Evolutionary conservation across 2,888 invertebrate species (phyloP).

Genomic region (Sphaeridia pumilis): DNA sequence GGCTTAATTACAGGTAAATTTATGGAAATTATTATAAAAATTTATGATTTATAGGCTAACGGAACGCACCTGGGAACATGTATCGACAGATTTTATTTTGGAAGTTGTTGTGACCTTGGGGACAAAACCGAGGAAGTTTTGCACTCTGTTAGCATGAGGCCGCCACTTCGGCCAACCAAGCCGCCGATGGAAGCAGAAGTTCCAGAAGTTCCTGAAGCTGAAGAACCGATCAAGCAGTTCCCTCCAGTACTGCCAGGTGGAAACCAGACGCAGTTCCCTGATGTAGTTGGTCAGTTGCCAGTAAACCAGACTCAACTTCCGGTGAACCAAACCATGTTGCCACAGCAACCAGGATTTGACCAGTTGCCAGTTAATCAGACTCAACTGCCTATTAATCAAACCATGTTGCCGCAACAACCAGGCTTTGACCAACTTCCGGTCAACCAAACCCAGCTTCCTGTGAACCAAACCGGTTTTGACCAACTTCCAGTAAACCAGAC

Average conservation of each 20-base stretch:
- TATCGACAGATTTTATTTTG: slow-evolving; percentile 85
- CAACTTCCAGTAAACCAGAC: not conserved
- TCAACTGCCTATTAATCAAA: slow-evolving; percentile 1
- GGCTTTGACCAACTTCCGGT: slow-evolving; percentile 6
- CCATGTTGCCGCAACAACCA: not conserved
- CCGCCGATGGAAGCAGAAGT: slow-evolving; percentile 32
- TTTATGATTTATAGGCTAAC: slow-evolving; percentile 64
- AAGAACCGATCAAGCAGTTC: slow-evolving; percentile 37
- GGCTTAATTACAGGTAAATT: not conserved
- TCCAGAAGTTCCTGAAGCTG: slow-evolving; percentile 35
- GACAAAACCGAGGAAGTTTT: slow-evolving; percentile 42
- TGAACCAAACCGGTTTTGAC: not conserved
- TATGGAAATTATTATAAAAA: not conserved
- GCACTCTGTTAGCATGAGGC: slow-evolving; percentile 39
- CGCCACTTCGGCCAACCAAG: slow-evolving; percentile 44
- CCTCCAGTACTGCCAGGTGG: slow-evolving; percentile 15
- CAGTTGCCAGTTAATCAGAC: slow-evolving; percentile 7
- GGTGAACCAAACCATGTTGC: no score
- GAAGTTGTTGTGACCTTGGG: slow-evolving; percentile 72
- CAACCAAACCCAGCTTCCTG: not conserved
- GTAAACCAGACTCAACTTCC: not conserved
- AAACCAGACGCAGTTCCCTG: slow-evolving; percentile 4
- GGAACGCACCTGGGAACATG: slow-evolving; percentile 85
- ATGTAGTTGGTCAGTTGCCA: slow-evolving; percentile 39
- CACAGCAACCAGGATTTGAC: not conserved